Evolutionary conservation across 2,797 vertebrate species (phyloP).

Genomic region (Paguma larvata): DNA sequence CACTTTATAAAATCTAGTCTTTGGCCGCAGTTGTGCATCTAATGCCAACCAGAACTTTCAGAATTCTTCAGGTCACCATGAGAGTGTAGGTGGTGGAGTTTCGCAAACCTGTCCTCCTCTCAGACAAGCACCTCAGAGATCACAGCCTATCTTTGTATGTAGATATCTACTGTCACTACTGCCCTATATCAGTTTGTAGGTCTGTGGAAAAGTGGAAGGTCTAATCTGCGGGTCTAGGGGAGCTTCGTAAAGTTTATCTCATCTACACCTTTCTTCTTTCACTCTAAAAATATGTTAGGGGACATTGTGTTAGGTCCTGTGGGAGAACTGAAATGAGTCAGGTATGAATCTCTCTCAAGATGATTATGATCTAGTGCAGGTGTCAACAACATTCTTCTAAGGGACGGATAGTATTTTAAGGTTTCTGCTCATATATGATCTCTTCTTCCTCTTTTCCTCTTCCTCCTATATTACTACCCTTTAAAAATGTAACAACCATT

Average conservation of each 20-base stretch:
- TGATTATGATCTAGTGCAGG: background rate
- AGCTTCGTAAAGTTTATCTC: background rate
- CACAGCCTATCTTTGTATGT: background rate
- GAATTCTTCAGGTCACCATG: background rate
- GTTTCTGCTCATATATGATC: background rate
- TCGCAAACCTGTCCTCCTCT: background rate
- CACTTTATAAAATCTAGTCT: background rate
- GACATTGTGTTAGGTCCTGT: background rate
- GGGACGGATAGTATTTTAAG: background rate
- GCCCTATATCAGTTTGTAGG: too few relatives aligned
- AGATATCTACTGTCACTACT: background rate
- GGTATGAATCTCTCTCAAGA: background rate
- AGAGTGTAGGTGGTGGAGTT: background rate
- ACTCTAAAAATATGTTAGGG: background rate
- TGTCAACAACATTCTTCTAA: background rate
- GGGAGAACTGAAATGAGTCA: background rate
- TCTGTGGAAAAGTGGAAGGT: background rate
- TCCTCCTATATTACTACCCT: background rate
- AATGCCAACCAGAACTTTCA: background rate
- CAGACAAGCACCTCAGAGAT: background rate
- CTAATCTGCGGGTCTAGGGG: background rate
- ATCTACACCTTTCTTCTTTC: background rate
- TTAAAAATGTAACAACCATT: slow-evolving; percentile 16
- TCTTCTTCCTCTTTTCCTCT: background rate
- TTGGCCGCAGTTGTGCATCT: background rate